Percentiles rank a stretch among this genome's conserved stretches.
phyloP scores from a whole-genome alignment of 2,113 vertebrate genomes.

The Daboia siamensis region DNA sequence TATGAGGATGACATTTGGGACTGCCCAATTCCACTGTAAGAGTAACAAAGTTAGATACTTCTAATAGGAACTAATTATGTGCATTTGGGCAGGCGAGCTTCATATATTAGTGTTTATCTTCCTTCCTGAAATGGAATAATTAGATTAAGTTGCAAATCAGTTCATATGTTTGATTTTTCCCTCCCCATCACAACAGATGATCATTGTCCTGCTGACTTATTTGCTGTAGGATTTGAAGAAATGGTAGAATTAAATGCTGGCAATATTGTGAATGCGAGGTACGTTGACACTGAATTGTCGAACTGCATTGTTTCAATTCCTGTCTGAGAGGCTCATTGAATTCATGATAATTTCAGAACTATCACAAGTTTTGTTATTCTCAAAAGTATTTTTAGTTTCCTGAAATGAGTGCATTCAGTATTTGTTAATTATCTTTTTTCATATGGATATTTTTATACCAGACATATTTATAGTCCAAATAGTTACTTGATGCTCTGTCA shows the following conservation, averaged over 20 bases:
- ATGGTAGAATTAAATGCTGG: constrained; percentile 82
- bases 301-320: neutral
- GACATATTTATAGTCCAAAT: neutral
- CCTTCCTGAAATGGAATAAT: constrained; percentile 27
- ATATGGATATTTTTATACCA: neutral
- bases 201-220: constrained; percentile 71
- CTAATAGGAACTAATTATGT: neutral
- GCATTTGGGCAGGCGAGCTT: neutral
- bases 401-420: neutral
- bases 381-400: neutral
- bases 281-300: neutral
- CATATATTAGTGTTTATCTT: neutral
- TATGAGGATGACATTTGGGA: neutral
- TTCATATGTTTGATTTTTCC: constrained; percentile 31
- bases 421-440: neutral
- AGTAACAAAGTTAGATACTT: neutral
- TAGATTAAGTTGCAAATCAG: constrained; percentile 38
- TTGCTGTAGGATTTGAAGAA: constrained; percentile 82
- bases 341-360: neutral
- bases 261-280: constrained; percentile 82
- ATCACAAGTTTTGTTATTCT: neutral
- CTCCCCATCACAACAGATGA: constrained; percentile 59
- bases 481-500: neutral
- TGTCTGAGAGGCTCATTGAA: neutral
- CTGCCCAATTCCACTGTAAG: neutral